Conservation (phyloP, 2,888 invertebrate genomes). For the Pomacea canaliculata region DNA sequence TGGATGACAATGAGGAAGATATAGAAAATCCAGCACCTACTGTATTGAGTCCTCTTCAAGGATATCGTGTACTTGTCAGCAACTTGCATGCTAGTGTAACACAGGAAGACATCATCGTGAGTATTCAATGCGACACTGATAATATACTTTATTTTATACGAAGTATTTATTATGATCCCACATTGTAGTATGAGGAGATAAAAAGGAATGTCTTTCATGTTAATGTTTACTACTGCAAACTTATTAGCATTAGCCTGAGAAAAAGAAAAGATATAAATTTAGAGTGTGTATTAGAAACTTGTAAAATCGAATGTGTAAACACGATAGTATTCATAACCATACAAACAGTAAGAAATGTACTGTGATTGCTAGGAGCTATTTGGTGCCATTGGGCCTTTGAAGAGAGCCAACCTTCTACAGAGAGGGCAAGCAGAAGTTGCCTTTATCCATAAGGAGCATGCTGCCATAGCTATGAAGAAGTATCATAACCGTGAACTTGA, state of each 20-base stretch:
- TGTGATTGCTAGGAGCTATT: slow-evolving; percentile 82
- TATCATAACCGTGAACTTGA: slow-evolving; percentile 94
- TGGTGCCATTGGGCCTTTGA: slow-evolving; percentile 89
- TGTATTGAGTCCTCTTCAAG: slow-evolving; percentile 69
- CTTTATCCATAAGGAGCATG: slow-evolving; percentile 86
- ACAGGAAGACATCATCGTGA: slow-evolving; percentile 89
- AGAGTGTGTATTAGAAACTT: too few relatives aligned
- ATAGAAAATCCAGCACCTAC: slow-evolving; percentile 33
- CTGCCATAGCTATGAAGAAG: slow-evolving; percentile 89
- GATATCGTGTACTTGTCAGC: slow-evolving; percentile 89
- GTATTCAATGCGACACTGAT: slow-evolving; percentile 30
- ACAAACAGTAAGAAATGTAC: not conserved
- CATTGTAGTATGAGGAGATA: too few relatives aligned
- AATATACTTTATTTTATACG: too few relatives aligned
- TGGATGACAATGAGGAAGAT: slow-evolving; percentile 23
- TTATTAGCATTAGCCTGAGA: too few relatives aligned
- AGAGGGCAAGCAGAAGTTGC: slow-evolving; percentile 93
- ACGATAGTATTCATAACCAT: too few relatives aligned
- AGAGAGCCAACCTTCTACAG: slow-evolving; percentile 85
- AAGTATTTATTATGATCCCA: too few relatives aligned
- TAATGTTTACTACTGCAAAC: not conserved
- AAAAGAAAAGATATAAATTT: too few relatives aligned
- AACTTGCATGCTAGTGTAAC: slow-evolving; percentile 90
- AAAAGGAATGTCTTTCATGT: not conserved
- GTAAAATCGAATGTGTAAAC: too few relatives aligned